Evolutionary conservation across 2,113 vertebrate genomes (phyloP).

Genomic region (Plecotus auritus): DNA sequence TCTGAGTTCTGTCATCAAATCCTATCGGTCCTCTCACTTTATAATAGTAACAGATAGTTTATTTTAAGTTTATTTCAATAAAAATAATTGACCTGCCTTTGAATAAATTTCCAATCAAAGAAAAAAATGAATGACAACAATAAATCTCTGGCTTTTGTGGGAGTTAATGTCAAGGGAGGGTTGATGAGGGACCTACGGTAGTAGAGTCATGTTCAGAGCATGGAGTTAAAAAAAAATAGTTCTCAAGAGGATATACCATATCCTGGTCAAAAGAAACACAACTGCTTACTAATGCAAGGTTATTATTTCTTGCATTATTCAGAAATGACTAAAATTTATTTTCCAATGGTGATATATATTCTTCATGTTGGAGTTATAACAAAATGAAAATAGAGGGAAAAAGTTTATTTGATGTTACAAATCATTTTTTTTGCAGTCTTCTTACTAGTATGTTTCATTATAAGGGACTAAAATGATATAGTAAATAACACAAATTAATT

Average conservation of each 20-base stretch:
- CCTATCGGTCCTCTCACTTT: neutral
- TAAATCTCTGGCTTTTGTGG: neutral
- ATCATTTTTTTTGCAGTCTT: neutral
- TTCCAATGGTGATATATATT: neutral
- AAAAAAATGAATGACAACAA: neutral
- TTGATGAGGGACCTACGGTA: accelerated
- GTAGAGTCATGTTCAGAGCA: neutral
- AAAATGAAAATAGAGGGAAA: neutral
- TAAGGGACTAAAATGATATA: neutral
- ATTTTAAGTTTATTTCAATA: neutral
- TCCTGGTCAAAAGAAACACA: neutral
- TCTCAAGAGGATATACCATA: neutral
- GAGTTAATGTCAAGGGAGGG: accelerated
- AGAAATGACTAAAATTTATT: neutral
- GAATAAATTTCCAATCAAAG: neutral
- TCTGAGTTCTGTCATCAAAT: neutral
- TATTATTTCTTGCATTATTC: neutral
- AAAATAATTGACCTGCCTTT: neutral
- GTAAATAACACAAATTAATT: neutral
- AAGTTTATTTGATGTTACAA: neutral
- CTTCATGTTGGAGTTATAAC: neutral
- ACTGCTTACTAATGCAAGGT: neutral
- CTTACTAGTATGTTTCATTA: neutral
- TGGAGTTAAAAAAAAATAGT: neutral
- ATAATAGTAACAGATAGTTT: neutral